A percentile compares a stretch with the other conserved stretches of the same genome.
phyloP scores from a whole-genome alignment of 2,113 vertebrate species.

The Gallinago paraguaiae region DNA sequence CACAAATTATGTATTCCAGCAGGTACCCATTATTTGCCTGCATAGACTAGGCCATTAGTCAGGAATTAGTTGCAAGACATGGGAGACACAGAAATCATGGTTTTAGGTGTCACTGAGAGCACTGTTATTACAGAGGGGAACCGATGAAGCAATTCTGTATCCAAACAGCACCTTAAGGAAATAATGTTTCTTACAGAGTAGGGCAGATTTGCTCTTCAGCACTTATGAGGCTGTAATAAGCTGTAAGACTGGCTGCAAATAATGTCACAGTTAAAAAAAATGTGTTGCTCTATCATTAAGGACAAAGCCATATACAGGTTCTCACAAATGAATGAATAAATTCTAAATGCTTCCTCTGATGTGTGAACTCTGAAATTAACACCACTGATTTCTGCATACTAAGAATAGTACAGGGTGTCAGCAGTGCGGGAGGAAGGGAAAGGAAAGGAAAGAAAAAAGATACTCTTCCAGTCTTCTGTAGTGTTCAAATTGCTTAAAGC shows the following conservation, averaged over 20 bases:
- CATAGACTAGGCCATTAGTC: background rate
- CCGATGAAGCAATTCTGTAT: background rate
- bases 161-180: constrained; percentile 43
- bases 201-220: background rate
- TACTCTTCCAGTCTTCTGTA: background rate
- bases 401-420: constrained; percentile 68
- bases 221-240: background rate
- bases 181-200: constrained; percentile 2
- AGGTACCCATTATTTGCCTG: background rate
- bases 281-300: background rate
- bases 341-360: constrained; percentile 38
- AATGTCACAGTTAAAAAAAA: background rate
- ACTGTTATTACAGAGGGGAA: background rate
- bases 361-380: constrained; percentile 58
- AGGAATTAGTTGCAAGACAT: background rate
- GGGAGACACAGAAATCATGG: background rate
- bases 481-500: constrained; percentile 19
- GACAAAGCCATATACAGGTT: background rate
- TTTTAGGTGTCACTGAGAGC: background rate
- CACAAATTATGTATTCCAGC: background rate
- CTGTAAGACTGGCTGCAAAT: constrained; percentile 2
- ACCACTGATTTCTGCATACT: constrained; percentile 2
- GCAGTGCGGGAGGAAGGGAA: background rate
- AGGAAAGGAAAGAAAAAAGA: background rate
- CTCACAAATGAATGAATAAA: constrained; percentile 50